A percentile compares a stretch with the other conserved stretches of the same genome.
Conservation (phyloP, 2,797 vertebrate genomes). For the Masticophis lateralis region DNA sequence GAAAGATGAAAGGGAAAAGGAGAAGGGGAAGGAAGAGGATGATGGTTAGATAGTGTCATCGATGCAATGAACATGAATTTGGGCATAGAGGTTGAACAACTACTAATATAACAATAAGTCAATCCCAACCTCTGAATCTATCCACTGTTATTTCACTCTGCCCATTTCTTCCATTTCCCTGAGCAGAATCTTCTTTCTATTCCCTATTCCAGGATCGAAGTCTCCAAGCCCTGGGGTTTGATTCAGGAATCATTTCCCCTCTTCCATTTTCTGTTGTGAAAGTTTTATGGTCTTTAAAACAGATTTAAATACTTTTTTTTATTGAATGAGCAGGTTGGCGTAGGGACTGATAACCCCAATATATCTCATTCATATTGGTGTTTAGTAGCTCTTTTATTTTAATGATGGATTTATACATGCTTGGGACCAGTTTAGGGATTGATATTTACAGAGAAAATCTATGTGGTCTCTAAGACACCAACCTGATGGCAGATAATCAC, state of each 20-base stretch:
- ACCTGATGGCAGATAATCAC: background rate
- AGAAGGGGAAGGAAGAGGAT: background rate
- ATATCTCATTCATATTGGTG: background rate
- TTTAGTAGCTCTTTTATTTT: background rate
- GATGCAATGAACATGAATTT: background rate
- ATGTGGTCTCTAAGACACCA: background rate
- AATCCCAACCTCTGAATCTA: background rate
- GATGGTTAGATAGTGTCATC: background rate
- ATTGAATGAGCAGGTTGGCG: background rate
- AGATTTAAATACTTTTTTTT: background rate
- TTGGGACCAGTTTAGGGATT: background rate
- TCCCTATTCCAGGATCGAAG: background rate
- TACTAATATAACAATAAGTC: background rate
- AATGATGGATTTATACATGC: background rate
- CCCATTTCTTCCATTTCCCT: background rate
- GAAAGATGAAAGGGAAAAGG: background rate
- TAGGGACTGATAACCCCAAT: background rate
- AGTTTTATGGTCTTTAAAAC: background rate
- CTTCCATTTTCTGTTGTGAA: background rate
- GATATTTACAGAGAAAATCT: background rate
- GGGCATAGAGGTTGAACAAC: background rate
- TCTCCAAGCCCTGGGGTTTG: background rate
- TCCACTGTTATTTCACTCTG: background rate
- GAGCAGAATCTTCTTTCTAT: background rate
- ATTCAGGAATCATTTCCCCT: background rate